A percentile compares a stretch with the other conserved stretches of the same genome.
Evolutionary conservation across 2,888 invertebrate species (phyloP).

Genomic region (Pinctada fucata): DNA sequence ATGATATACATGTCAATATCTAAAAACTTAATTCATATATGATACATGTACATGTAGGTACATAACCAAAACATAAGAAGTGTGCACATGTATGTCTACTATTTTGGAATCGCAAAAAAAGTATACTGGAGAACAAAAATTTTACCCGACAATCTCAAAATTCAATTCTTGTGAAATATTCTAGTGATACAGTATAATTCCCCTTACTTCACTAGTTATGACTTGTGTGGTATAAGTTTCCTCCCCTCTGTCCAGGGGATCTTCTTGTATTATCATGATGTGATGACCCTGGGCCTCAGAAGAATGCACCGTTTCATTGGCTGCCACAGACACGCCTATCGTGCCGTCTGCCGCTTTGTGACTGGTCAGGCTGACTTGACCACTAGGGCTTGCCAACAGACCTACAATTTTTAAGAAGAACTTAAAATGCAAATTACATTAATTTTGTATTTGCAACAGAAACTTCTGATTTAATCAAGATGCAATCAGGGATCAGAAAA

Average conservation of each 20-base stretch:
- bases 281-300: conserved; percentile 57
- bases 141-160: too few relatives aligned
- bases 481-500: not conserved
- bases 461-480: too few relatives aligned
- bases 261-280: conserved; percentile 71
- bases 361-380: conserved; percentile 46
- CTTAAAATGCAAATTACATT: not conserved
- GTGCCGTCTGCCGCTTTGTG: conserved; percentile 53
- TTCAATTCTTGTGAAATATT: too few relatives aligned
- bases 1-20: too few relatives aligned
- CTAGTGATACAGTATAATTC: too few relatives aligned
- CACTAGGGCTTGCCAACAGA: conserved; percentile 39
- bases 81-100: too few relatives aligned
- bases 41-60: too few relatives aligned
- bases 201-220: conserved; percentile 46
- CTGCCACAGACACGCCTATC: conserved; percentile 62
- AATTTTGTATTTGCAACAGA: too few relatives aligned
- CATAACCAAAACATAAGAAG: too few relatives aligned
- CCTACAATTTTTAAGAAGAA: conserved; percentile 30
- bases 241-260: conserved; percentile 46
- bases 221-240: conserved; percentile 48
- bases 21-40: too few relatives aligned
- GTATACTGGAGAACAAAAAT: too few relatives aligned
- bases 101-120: too few relatives aligned
- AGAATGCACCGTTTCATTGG: conserved; percentile 60